These are phyloP conservation scores for Plagodis dolabraria DNA, from an alignment of 2,888 invertebrate genomes.

Conservation along the genomic window DNA sequence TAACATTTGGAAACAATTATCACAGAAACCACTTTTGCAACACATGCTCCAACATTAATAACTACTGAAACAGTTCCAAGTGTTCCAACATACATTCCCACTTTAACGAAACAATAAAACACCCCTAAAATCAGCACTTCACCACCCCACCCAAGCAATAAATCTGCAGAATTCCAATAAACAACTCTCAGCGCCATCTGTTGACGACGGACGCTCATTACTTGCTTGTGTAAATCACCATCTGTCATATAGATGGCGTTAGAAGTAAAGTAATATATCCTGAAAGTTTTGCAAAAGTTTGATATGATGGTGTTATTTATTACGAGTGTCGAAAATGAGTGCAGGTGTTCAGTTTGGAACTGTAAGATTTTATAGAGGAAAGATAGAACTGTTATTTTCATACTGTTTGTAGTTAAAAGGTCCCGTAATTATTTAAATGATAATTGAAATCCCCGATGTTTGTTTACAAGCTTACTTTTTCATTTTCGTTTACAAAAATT, in stretches of 20 bases:
- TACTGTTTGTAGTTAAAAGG: too few species aligned
- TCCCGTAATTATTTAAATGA: too few species aligned
- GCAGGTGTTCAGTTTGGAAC: slow-evolving; percentile 23
- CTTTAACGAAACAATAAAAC: slow-evolving; percentile 38
- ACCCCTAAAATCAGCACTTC: slow-evolving; percentile 33
- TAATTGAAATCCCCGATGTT: too few species aligned
- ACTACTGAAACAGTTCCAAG: slow-evolving; percentile 21
- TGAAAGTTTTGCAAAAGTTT: slow-evolving; percentile 60
- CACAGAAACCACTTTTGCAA: slow-evolving; percentile 26
- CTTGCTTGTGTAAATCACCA: slow-evolving; percentile 68
- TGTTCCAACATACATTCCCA: slow-evolving; percentile 32
- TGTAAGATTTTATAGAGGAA: slow-evolving; percentile 1
- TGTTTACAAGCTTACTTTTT: too few species aligned
- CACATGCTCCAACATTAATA: slow-evolving; percentile 18
- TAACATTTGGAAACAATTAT: slow-evolving; percentile 1
- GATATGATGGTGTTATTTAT: slow-evolving; percentile 15
- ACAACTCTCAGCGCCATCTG: slow-evolving; percentile 52
- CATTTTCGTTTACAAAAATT: too few species aligned
- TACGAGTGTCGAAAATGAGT: slow-evolving; percentile 10
- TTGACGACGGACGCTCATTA: slow-evolving; percentile 67
- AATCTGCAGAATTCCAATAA: slow-evolving; percentile 68
- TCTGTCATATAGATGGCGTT: slow-evolving; percentile 71
- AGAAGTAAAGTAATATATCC: slow-evolving; percentile 69
- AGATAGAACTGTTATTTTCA: neutral
- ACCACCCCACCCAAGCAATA: slow-evolving; percentile 41